Conservation (phyloP, 2,888 invertebrate species). For the Arenicola marina region DNA sequence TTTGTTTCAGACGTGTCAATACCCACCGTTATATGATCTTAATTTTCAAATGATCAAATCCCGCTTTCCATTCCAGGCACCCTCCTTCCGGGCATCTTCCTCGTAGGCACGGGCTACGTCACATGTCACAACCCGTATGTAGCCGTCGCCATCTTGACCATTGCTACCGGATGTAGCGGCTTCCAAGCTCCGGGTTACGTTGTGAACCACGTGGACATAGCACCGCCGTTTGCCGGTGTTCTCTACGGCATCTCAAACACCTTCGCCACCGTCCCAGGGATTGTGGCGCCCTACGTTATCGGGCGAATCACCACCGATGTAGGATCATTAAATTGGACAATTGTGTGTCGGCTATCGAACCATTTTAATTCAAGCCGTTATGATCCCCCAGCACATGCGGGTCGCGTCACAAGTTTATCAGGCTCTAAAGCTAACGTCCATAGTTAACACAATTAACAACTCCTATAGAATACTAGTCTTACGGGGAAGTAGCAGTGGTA, state of each 20-base stretch:
- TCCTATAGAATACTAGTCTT: too few relatives aligned
- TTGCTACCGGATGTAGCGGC: conserved; percentile 97
- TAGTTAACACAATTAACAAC: too few relatives aligned
- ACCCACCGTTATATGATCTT: too few relatives aligned
- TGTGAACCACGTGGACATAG: conserved; percentile 40
- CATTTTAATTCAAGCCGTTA: too few relatives aligned
- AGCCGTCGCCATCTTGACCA: conserved; percentile 84
- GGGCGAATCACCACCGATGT: conserved; percentile 26
- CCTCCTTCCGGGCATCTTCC: conserved; percentile 26
- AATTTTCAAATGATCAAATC: not conserved
- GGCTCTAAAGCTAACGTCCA: too few relatives aligned
- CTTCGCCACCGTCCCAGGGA: conserved; percentile 36
- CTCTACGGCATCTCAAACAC: conserved; percentile 40
- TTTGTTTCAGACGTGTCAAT: too few relatives aligned
- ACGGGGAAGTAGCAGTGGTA: too few relatives aligned
- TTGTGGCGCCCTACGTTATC: conserved; percentile 31
- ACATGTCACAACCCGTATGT: conserved; percentile 23
- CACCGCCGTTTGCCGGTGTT: conserved; percentile 36
- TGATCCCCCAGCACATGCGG: too few relatives aligned
- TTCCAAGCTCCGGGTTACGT: conserved; percentile 59
- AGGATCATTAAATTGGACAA: too few relatives aligned
- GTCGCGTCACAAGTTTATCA: too few relatives aligned
- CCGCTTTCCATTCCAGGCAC: conserved; percentile 9
- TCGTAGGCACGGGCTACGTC: conserved; percentile 28
- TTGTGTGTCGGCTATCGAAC: too few relatives aligned